Conservation (phyloP, 2,113 vertebrate genomes). For the Mustela nigripes region DNA sequence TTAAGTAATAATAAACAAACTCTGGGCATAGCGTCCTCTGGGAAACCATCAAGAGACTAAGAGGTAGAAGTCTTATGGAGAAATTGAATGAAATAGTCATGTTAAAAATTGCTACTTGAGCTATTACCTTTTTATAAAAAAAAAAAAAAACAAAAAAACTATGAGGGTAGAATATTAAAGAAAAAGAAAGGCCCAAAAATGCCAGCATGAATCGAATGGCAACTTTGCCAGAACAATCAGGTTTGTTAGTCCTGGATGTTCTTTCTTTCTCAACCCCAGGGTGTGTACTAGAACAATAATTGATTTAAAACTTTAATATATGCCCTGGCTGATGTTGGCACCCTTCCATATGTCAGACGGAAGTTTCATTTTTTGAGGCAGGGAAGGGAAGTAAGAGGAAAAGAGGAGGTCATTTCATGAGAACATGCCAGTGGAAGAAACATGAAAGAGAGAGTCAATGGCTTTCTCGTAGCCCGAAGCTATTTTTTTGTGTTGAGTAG, state of each 20-base stretch:
- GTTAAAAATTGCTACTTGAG: constrained; percentile 76
- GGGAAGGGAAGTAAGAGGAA: constrained; percentile 52
- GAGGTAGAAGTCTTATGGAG: constrained; percentile 64
- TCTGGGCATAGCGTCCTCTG: background rate
- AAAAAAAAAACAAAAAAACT: constrained; percentile 66
- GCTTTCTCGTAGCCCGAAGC: constrained; percentile 6
- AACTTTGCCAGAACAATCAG: constrained; percentile 87
- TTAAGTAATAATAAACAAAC: constrained; percentile 50
- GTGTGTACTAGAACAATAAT: constrained; percentile 88
- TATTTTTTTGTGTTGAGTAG: background rate
- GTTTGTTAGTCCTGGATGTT: constrained; percentile 91
- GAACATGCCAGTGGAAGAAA: constrained; percentile 71
- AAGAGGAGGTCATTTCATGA: constrained; percentile 64
- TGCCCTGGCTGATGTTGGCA: constrained; percentile 82
- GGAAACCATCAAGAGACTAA: constrained; percentile 3
- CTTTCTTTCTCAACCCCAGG: constrained; percentile 87
- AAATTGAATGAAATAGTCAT: constrained; percentile 76
- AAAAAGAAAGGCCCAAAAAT: constrained; percentile 77
- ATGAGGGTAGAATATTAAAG: constrained; percentile 74
- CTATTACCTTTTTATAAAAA: constrained; percentile 59
- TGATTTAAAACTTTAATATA: constrained; percentile 88
- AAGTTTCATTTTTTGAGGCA: constrained; percentile 72
- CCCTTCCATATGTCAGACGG: constrained; percentile 79
- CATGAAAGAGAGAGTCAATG: constrained; percentile 47
- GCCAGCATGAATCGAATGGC: constrained; percentile 79